Evolutionary conservation across 2,113 vertebrate genomes (phyloP).

Genomic region (Dinomys branickii): DNA sequence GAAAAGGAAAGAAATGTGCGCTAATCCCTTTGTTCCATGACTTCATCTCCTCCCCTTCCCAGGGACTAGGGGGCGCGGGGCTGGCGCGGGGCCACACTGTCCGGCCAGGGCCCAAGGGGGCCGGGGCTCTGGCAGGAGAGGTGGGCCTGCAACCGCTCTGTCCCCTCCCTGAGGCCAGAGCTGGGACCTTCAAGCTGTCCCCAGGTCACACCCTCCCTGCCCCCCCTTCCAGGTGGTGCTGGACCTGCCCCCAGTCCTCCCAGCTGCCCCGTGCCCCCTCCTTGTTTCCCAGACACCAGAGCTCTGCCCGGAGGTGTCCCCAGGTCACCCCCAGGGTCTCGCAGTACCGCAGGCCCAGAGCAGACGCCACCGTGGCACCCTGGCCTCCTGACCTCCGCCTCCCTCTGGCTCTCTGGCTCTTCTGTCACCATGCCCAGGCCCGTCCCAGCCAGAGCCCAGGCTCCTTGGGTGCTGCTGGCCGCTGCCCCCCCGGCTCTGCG

Average conservation of each 20-base stretch:
- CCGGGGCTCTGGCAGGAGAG: not conserved
- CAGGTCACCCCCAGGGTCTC: not conserved
- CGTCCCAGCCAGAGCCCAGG: too few species aligned
- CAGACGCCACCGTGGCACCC: too few species aligned
- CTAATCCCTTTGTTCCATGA: conserved; percentile 81
- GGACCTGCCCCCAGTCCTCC: too few species aligned
- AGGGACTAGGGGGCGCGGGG: conserved; percentile 66
- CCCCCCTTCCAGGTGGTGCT: too few species aligned
- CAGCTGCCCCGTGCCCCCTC: not conserved
- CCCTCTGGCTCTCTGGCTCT: not conserved
- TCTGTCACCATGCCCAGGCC: not conserved
- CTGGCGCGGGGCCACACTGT: not conserved
- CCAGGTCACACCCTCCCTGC: too few species aligned
- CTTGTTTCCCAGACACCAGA: not conserved
- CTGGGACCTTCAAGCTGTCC: too few species aligned
- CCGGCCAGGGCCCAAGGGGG: not conserved
- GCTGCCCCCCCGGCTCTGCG: too few species aligned
- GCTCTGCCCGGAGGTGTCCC: not conserved
- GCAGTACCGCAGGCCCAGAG: not conserved
- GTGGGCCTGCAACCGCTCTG: not conserved
- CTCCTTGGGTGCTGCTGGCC: not conserved
- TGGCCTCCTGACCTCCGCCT: not conserved
- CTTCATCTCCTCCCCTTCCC: conserved; percentile 85
- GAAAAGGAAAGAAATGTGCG: conserved; percentile 69
- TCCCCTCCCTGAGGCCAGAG: not conserved